Percentiles rank a stretch among this genome's conserved stretches.
These are phyloP conservation scores for Drosophila bipectinata DNA, from an alignment of 1,140 invertebrate species.

Conservation along the genomic window DNA sequence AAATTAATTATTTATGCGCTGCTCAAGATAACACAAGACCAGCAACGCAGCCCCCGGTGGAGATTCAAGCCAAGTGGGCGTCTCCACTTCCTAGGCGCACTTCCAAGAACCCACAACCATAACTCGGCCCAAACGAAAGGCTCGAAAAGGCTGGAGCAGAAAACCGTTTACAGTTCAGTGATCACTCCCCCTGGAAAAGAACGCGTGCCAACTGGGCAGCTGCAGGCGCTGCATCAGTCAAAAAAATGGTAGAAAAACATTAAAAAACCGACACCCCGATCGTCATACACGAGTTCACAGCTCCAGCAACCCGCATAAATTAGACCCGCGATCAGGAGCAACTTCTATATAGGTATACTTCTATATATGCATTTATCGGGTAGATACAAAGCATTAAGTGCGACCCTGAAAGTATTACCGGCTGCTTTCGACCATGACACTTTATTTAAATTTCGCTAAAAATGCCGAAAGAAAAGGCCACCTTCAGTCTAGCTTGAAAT, in stretches of 20 bases:
- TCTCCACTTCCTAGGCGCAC: slow-evolving; percentile 14
- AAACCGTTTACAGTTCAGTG: slow-evolving; percentile 66
- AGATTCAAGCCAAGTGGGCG: slow-evolving; percentile 49
- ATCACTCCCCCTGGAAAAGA: slow-evolving; percentile 43
- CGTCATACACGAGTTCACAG: slow-evolving; percentile 78
- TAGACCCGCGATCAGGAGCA: slow-evolving; percentile 57
- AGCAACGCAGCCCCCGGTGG: slow-evolving; percentile 40
- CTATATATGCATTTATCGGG: slow-evolving; percentile 13
- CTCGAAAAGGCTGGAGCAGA: slow-evolving; percentile 14
- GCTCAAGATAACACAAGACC: slow-evolving; percentile 53
- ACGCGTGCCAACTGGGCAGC: slow-evolving; percentile 78
- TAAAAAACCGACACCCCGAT: slow-evolving; percentile 30
- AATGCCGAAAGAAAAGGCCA: slow-evolving; percentile 18
- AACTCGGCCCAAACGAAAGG: slow-evolving; percentile 45
- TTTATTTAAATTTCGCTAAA: slow-evolving; percentile 52
- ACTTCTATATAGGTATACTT: slow-evolving; percentile 6
- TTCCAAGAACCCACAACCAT: slow-evolving; percentile 53
- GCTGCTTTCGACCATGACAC: slow-evolving; percentile 71
- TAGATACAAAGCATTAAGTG: slow-evolving; percentile 13
- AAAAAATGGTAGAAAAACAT: slow-evolving; percentile 10
- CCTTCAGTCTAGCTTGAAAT: slow-evolving; percentile 66
- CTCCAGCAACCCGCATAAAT: slow-evolving; percentile 67
- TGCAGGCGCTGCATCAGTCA: slow-evolving; percentile 59
- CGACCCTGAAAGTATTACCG: slow-evolving; percentile 66
- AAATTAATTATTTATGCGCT: slow-evolving; percentile 80